Conservation (phyloP, 1,140 invertebrate species). For the Drosophila pachea region DNA sequence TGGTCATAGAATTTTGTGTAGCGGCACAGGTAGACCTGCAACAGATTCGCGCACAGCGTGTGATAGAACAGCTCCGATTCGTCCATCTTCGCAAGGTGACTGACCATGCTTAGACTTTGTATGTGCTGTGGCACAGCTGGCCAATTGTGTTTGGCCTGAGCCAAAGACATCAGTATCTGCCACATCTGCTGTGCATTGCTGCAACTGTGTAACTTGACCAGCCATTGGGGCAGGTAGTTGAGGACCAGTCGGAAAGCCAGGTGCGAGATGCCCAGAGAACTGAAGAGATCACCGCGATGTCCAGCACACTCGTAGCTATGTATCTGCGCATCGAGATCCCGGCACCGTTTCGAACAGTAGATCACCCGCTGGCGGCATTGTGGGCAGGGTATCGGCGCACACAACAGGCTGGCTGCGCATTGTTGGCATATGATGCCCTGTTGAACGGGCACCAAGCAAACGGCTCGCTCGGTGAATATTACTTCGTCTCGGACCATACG, state of each 20-base stretch:
- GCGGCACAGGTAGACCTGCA: constrained; percentile 53
- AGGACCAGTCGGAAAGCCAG: constrained; percentile 60
- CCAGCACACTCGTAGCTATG: constrained; percentile 60
- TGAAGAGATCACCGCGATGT: constrained; percentile 42
- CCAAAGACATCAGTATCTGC: constrained; percentile 27
- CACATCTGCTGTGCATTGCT: constrained; percentile 33
- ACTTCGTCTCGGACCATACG: constrained; percentile 27
- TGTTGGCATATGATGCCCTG: constrained; percentile 58
- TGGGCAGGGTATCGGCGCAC: constrained; percentile 62
- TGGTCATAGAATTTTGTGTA: constrained; percentile 52
- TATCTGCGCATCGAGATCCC: constrained; percentile 26
- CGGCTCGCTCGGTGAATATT: constrained; percentile 54
- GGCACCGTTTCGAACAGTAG: constrained; percentile 64
- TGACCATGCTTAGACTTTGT: constrained; percentile 51
- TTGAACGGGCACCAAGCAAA: constrained; percentile 59
- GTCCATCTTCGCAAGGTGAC: constrained; percentile 43
- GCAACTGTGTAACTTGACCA: constrained; percentile 14
- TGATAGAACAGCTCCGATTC: constrained; percentile 50
- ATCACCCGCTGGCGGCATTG: constrained; percentile 56
- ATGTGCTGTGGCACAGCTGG: constrained; percentile 20
- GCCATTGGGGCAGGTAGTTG: constrained; percentile 35
- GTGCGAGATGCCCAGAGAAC: constrained; percentile 56
- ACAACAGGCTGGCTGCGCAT: constrained; percentile 53
- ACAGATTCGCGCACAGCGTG: constrained; percentile 50
- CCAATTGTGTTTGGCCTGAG: neutral